phyloP scores from a whole-genome alignment of 2,888 invertebrate species.

The Theodoxus fluviatilis region DNA sequence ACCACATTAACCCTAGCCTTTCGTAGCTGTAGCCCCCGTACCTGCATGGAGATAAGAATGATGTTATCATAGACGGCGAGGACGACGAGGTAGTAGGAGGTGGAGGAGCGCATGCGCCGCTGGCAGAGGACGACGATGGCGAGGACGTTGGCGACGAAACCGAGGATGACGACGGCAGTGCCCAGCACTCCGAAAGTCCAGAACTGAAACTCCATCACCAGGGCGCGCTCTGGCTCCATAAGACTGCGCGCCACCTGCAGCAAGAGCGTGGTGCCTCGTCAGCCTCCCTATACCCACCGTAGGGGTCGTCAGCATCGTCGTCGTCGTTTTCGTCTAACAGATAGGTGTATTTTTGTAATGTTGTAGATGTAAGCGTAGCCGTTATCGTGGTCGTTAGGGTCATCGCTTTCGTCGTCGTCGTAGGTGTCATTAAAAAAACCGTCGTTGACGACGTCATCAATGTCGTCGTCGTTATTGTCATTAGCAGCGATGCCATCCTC shows the following conservation, averaged over 20 bases:
- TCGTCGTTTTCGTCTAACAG: background rate
- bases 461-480: background rate
- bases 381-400: background rate
- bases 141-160: slow-evolving; percentile 59
- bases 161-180: slow-evolving; percentile 86
- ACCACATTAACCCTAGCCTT: too few relatives aligned
- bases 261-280: too few relatives aligned
- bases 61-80: slow-evolving; percentile 92
- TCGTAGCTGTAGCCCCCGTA: too few relatives aligned
- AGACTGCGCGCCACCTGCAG: too few relatives aligned
- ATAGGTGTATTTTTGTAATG: too few relatives aligned
- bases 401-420: background rate
- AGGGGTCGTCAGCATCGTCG: background rate
- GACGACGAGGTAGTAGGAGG: slow-evolving; percentile 91
- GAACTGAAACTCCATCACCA: slow-evolving; percentile 65
- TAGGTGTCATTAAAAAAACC: too few relatives aligned
- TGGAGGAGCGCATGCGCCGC: slow-evolving; percentile 93
- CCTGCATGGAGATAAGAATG: slow-evolving; percentile 75
- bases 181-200: slow-evolving; percentile 86
- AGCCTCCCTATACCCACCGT: too few relatives aligned
- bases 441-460: too few relatives aligned
- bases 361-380: too few relatives aligned
- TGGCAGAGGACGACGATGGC: slow-evolving; percentile 61
- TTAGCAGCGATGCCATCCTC: background rate
- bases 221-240: background rate